These are phyloP conservation scores for Myxocyprinus asiaticus DNA, from an alignment of 2,113 vertebrate species.

Conservation along the genomic window DNA sequence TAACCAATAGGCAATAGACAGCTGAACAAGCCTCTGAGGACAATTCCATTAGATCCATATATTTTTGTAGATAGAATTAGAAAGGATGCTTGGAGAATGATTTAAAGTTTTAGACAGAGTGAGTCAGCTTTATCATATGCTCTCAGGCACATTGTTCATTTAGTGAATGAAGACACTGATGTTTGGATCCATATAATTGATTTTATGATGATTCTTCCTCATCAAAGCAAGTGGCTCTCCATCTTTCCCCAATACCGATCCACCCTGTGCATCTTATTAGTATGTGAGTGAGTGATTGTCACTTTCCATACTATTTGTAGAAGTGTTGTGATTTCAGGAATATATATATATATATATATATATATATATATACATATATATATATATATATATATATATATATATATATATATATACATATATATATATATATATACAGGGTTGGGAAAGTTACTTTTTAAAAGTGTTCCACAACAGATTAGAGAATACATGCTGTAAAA, in stretches of 20 bases:
- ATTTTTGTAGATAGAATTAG: constrained; percentile 8
- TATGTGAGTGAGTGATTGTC: not conserved
- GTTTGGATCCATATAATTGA: constrained; percentile 34
- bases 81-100: constrained; percentile 12
- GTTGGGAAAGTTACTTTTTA: too few relatives aligned
- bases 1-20: not conserved
- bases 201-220: constrained; percentile 11
- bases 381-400: too few relatives aligned
- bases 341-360: too few relatives aligned
- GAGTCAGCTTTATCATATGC: not conserved
- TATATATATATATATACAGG: too few relatives aligned
- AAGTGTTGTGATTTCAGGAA: too few relatives aligned
- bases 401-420: too few relatives aligned
- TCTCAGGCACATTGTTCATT: not conserved
- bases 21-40: not conserved
- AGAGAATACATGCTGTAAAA: too few relatives aligned
- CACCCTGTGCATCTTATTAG: not conserved
- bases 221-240: constrained; percentile 35
- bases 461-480: too few relatives aligned
- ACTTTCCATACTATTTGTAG: too few relatives aligned
- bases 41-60: not conserved
- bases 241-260: not conserved
- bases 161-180: not conserved
- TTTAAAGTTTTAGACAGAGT: not conserved
- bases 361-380: too few relatives aligned